phyloP scores from a whole-genome alignment of 2,888 invertebrate species.

The Sphaerophoria taeniata region DNA sequence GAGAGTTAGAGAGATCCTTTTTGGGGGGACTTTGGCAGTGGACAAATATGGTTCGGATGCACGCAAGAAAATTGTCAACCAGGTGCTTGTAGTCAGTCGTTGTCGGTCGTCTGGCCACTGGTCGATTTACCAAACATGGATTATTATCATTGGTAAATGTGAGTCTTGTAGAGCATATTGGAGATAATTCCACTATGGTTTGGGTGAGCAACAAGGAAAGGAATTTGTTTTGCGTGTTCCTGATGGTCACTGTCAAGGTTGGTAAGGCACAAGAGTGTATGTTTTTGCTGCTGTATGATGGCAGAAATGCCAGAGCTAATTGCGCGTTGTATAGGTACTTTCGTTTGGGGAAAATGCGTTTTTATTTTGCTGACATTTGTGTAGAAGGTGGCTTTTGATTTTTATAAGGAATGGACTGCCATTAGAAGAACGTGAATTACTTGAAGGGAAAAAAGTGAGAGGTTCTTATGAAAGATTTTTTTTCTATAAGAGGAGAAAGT shows the following conservation, averaged over 20 bases:
- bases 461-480: no score
- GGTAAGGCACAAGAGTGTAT: conserved; percentile 32
- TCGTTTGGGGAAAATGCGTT: conserved; percentile 14
- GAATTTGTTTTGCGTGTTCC: conserved; percentile 48
- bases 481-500: no score
- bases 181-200: conserved; percentile 11
- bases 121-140: conserved; percentile 64
- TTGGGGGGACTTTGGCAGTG: conserved; percentile 30
- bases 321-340: conserved; percentile 3
- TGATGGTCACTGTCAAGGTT: conserved; percentile 68
- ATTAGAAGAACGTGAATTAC: no score
- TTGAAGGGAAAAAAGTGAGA: no score
- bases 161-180: conserved; percentile 33
- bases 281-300: conserved; percentile 6
- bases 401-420: no score
- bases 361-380: background rate
- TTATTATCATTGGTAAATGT: conserved; percentile 43
- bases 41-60: conserved; percentile 52
- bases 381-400: conserved; percentile 4
- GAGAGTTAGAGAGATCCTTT: conserved; percentile 59
- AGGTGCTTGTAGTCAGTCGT: conserved; percentile 61
- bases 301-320: conserved; percentile 4
- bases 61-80: conserved; percentile 60
- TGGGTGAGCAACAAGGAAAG: conserved; percentile 35
- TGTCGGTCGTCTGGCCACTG: conserved; percentile 23